Conservation (phyloP, 2,888 invertebrate genomes). For the Acholoe squamosa region DNA sequence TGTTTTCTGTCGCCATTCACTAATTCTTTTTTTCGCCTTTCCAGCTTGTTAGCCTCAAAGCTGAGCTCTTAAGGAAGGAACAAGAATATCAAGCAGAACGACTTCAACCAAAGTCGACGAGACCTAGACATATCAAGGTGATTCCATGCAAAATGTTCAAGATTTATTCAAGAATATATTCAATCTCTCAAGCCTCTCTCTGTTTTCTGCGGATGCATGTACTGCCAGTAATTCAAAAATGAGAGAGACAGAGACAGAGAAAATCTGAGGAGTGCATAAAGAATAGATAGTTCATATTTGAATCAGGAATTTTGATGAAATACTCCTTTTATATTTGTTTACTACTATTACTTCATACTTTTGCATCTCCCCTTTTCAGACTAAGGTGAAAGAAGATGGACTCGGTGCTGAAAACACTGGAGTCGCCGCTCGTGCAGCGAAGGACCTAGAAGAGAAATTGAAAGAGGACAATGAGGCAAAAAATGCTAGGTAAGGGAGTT, state of each 20-base stretch:
- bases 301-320: no score
- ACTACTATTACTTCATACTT: no score
- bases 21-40: background rate
- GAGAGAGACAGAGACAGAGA: no score
- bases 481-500: background rate
- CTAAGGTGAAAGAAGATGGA: background rate
- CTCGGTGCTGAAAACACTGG: constrained; percentile 15
- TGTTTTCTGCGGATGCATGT: no score
- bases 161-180: no score
- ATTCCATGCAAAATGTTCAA: no score
- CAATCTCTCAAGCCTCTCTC: no score
- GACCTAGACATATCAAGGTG: constrained; percentile 47
- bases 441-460: constrained; percentile 47
- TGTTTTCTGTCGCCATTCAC: no score
- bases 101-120: background rate
- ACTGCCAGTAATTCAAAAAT: no score
- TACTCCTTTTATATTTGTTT: no score
- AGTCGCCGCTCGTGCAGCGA: background rate
- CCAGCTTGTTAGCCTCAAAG: constrained; percentile 59
- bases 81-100: constrained; percentile 41
- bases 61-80: constrained; percentile 57
- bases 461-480: background rate
- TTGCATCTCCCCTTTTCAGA: background rate
- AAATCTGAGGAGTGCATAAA: no score
- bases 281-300: no score